phyloP scores from a whole-genome alignment of 2,888 invertebrate genomes.

The Tanypteryx hageni region DNA sequence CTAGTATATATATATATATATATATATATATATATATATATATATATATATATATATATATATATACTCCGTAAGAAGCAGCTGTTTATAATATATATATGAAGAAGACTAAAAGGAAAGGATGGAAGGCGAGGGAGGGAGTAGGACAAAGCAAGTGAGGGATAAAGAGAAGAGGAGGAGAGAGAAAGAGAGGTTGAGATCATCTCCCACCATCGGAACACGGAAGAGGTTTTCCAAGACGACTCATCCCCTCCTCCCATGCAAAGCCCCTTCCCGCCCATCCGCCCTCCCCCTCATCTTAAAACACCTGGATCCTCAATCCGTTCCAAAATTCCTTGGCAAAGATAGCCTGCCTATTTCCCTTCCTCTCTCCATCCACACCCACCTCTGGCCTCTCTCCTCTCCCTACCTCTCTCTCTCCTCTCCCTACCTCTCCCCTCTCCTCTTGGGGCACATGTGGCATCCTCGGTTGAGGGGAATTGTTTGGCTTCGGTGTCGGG shows the following conservation, averaged over 20 bases:
- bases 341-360: background rate
- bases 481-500: constrained; percentile 17
- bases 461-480: background rate
- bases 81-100: too few species aligned
- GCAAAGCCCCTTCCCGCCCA: too few species aligned
- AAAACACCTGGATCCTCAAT: background rate
- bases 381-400: background rate
- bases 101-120: background rate
- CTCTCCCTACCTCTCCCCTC: background rate
- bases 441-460: constrained; percentile 1
- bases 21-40: too few species aligned
- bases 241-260: background rate
- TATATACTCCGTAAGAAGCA: too few species aligned
- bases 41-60: too few species aligned
- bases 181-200: background rate
- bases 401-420: background rate
- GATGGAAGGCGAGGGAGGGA: background rate
- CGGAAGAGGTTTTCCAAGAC: background rate
- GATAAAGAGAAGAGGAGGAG: background rate
- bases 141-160: background rate
- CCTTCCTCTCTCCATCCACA: background rate
- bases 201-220: background rate
- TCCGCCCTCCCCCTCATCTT: too few species aligned
- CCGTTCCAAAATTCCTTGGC: constrained; percentile 3
- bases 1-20: too few species aligned